A percentile compares a stretch with the other conserved stretches of the same genome.
Evolutionary conservation across 2,888 invertebrate species (phyloP).

Genomic region (Drosophila quinaria): DNA sequence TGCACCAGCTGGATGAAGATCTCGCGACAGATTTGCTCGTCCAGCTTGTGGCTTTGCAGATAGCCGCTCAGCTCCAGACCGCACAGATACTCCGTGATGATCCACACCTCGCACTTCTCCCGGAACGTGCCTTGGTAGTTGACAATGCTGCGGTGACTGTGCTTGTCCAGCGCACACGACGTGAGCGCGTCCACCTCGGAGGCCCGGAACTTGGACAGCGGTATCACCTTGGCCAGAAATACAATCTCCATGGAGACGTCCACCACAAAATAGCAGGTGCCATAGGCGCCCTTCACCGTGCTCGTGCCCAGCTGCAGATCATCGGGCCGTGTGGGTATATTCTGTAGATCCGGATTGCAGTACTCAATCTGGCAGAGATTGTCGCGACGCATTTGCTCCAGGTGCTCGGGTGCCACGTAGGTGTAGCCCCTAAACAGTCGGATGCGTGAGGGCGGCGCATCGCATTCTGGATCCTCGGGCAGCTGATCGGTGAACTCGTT

Average conservation of each 20-base stretch:
- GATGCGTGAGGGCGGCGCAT: conserved; percentile 93
- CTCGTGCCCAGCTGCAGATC: conserved; percentile 72
- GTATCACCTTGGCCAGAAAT: conserved; percentile 80
- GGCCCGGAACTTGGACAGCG: conserved; percentile 75
- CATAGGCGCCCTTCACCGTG: conserved; percentile 73
- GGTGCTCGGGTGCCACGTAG: conserved; percentile 92
- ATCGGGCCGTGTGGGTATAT: conserved; percentile 71
- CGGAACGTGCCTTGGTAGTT: conserved; percentile 92
- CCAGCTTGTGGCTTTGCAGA: conserved; percentile 84
- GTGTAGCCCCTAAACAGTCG: conserved; percentile 97
- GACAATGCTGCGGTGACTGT: conserved; percentile 90
- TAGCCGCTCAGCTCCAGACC: conserved; percentile 91
- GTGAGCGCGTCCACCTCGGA: conserved; percentile 92
- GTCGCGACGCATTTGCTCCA: conserved; percentile 65
- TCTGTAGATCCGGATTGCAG: conserved; percentile 76
- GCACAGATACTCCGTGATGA: conserved; percentile 93
- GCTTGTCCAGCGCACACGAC: conserved; percentile 91
- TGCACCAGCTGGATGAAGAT: conserved; percentile 93
- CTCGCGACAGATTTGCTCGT: conserved; percentile 92
- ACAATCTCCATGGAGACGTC: conserved; percentile 64
- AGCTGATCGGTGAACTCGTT: conserved; percentile 98
- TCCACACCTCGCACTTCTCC: conserved; percentile 94
- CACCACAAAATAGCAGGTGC: conserved; percentile 77
- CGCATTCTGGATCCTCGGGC: conserved; percentile 96
- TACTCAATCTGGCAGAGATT: conserved; percentile 73